phyloP scores from a whole-genome alignment of 2,113 vertebrate species.

The Gadus macrocephalus region DNA sequence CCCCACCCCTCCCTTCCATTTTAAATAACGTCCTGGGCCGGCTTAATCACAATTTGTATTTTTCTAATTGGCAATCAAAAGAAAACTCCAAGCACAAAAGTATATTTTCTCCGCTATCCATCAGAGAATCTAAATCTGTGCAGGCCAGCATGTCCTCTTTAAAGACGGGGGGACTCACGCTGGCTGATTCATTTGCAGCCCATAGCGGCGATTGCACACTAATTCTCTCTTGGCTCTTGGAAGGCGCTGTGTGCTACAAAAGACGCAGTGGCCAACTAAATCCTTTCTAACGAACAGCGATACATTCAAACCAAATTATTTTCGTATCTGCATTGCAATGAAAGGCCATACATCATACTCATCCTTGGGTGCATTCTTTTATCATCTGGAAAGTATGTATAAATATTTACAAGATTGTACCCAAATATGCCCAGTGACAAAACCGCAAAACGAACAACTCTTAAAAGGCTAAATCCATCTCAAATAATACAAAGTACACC shows the following conservation, averaged over 20 bases:
- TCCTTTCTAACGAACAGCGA: conserved; percentile 57
- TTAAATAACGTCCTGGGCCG: too few species aligned
- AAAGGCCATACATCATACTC: conserved; percentile 56
- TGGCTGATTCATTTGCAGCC: conserved; percentile 69
- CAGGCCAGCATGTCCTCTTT: conserved; percentile 16
- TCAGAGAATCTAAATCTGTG: neutral
- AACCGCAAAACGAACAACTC: neutral
- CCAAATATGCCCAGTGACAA: neutral
- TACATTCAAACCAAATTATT: conserved; percentile 52
- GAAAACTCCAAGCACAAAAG: conserved; percentile 27
- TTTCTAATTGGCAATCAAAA: conserved; percentile 22
- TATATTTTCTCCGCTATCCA: conserved; percentile 11
- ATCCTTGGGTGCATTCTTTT: conserved; percentile 32
- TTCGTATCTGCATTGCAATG: conserved; percentile 69
- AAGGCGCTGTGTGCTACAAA: conserved; percentile 53
- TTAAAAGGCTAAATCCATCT: too few species aligned
- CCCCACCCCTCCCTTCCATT: too few species aligned
- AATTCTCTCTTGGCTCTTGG: conserved; percentile 57
- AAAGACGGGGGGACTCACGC: conserved; percentile 38
- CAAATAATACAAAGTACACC: too few species aligned
- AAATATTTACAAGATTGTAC: too few species aligned
- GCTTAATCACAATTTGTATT: too few species aligned
- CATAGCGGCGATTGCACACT: conserved; percentile 49
- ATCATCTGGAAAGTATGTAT: conserved; percentile 3
- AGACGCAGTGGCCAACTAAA: conserved; percentile 46